These are phyloP conservation scores for Oncorhynchus keta DNA, from an alignment of 2,113 vertebrate species.

Conservation along the genomic window DNA sequence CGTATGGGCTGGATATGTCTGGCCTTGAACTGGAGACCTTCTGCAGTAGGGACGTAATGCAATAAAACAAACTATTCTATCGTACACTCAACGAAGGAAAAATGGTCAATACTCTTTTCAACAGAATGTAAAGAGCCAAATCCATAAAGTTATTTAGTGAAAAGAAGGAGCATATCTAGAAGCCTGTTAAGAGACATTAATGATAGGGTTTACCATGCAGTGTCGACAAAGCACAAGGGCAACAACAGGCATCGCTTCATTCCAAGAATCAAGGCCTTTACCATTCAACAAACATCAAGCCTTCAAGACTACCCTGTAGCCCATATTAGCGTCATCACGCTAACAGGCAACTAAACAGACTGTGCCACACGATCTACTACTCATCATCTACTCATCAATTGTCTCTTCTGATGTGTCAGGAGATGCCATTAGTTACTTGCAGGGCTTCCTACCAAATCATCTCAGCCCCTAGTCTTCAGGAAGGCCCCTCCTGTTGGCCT, in stretches of 20 bases:
- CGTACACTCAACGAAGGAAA: neutral
- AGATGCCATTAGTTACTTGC: slow-evolving; percentile 28
- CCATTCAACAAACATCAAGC: neutral
- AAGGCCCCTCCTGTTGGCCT: slow-evolving; percentile 49
- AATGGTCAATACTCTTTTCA: slow-evolving; percentile 2
- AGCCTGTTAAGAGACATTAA: neutral
- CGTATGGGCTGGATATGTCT: neutral
- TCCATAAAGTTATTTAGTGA: neutral
- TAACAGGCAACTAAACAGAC: slow-evolving; percentile 33
- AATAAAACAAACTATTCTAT: slow-evolving; percentile 15
- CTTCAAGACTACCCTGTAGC: slow-evolving; percentile 30
- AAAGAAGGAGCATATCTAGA: neutral
- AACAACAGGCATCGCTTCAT: neutral
- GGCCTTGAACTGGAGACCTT: slow-evolving; percentile 1
- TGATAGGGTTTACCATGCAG: neutral
- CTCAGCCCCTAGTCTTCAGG: slow-evolving; percentile 39
- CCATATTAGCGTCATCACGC: slow-evolving; percentile 27
- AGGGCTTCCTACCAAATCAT: slow-evolving; percentile 10
- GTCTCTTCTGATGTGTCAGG: slow-evolving; percentile 41
- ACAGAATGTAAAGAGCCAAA: neutral
- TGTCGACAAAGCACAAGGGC: neutral
- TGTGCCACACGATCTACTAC: slow-evolving; percentile 1
- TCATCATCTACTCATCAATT: slow-evolving; percentile 22
- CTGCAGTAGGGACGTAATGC: neutral
- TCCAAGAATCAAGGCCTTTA: neutral